Evolutionary conservation across 2,113 vertebrate species (phyloP), one percentile per base, ranked within the genome.

Genomic region (Paramisgurnus dabryanus): DNA sequence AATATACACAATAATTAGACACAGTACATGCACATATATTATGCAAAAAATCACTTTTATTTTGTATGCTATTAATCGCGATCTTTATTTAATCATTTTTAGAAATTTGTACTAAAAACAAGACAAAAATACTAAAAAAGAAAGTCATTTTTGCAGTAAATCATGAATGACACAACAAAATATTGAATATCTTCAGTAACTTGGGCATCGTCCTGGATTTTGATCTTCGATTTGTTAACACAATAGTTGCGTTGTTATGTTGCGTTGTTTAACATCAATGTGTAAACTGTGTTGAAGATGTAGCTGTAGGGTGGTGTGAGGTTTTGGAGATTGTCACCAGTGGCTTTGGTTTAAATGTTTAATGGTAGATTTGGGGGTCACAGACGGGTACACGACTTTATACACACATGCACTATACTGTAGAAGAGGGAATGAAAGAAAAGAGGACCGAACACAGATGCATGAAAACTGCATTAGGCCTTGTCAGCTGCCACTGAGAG

Each of bases 401-500:
- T 78, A 89, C 87, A 81, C 82, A 83, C 86, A 86, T 87, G 89
- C 87, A 91, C 91, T 89, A 87, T 90, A 91, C 7, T 22, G 50
- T 6, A 15, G n/a, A 17, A 18, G 17, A 55, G 18, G 45, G 57
- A 17, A 79, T 10, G 34, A 50, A 50, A n/a, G 13, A 63, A 75
- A 49, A 49, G 17, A 15, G 88, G 89, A 88, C 91, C 89, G 88
- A 87, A 92, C 89, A 91, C 86, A 89, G 87, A 87, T 88, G 90
- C 90, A 93, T 93, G 89, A 93, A 92, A 92, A 93, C 90, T 93
- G 90, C 93, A 91, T 93, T 93, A 91, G 92, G 89, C 88, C 66
- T 90, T 86, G 91, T 92, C 89, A 90, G 90, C 91, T 92, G 90
- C 93, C 90, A 91, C 90, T 89, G 91, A 93, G 88, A 90, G 13